Percentiles rank a stretch among this genome's conserved stretches.
These are phyloP conservation scores for Scolopax rusticola DNA, from an alignment of 2,797 vertebrate species.

Conservation along the genomic window DNA sequence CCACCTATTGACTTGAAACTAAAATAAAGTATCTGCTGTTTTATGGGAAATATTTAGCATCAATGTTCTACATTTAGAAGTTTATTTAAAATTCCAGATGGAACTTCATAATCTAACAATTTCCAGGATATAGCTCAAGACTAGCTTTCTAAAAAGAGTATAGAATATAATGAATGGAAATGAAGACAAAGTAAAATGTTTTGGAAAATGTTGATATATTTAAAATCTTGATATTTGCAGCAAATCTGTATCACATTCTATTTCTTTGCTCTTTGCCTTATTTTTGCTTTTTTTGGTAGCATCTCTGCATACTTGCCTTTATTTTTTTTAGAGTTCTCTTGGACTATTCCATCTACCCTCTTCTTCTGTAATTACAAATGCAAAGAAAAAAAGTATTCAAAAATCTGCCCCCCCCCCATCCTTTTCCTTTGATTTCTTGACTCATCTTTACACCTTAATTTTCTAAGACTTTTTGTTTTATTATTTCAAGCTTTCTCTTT, in stretches of 20 bases:
- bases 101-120: neutral
- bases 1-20: neutral
- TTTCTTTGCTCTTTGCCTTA: neutral
- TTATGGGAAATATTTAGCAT: neutral
- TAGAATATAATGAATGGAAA: neutral
- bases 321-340: neutral
- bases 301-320: neutral
- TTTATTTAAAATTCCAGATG: neutral
- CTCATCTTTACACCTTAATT: neutral
- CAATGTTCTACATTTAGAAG: neutral
- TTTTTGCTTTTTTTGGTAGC: neutral
- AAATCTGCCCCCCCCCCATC: rapidly evolving
- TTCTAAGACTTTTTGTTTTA: neutral
- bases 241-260: neutral
- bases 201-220: neutral
- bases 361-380: neutral
- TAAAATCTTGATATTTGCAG: neutral
- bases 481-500: neutral
- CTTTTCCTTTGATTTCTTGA: neutral
- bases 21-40: neutral
- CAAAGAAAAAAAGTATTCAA: neutral
- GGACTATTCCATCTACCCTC: neutral
- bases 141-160: neutral
- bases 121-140: neutral
- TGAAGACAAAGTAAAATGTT: neutral